Evolutionary conservation across 1,140 invertebrate species (phyloP), one percentile per base, ranked within the genome.

Genomic region (Pseudomyrmex dendroicus): DNA sequence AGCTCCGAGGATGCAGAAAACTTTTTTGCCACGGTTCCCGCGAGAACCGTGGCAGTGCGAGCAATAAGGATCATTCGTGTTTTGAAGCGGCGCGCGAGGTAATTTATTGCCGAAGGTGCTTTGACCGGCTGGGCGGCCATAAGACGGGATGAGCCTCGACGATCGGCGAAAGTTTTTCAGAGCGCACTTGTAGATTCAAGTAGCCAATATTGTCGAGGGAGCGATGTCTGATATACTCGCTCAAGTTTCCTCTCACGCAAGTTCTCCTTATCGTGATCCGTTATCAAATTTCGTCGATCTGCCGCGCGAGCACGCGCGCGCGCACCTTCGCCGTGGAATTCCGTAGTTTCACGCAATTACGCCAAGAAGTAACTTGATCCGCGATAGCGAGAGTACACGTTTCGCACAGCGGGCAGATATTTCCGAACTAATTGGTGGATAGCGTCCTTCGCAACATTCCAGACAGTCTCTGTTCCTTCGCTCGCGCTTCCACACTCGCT

Each of bases 321-420:
- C 35, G 35, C 35, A 7, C 5, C 3, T 35, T 35, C 8, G 20
- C 12, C 62, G 10, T 20, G 61, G 61, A 66, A 54, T 56, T 8
- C 22, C 35, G 17, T 80, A 70, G 52, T 70, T 70, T 70, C 76
- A 57, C 76, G 76, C 76, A 78, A 78, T 78, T 78, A 78, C 76
- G 66, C 54, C 70, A 80, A 80, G 76, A 80, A 80, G 66, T 80
- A 80, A 80, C 76, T 72, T 80, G 76, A 78, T 78, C 64, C 76
- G 22, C 20, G 64, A 80, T 70, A 80, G 20, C 54, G 17, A 44
- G 35, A 13, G 17, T 74, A 77, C 66, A 59, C 76, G 66, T 50
- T 48, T n/a, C 22, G 64, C 44, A 12, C 1, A 64, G 35, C 2
- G 10, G 54, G 64, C 59, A 80, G 66, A 80, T 80, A 80, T 80